Evolutionary conservation across 1,140 invertebrate species (phyloP), one percentile per base, ranked within the genome.

Genomic region (Zophobas morio): DNA sequence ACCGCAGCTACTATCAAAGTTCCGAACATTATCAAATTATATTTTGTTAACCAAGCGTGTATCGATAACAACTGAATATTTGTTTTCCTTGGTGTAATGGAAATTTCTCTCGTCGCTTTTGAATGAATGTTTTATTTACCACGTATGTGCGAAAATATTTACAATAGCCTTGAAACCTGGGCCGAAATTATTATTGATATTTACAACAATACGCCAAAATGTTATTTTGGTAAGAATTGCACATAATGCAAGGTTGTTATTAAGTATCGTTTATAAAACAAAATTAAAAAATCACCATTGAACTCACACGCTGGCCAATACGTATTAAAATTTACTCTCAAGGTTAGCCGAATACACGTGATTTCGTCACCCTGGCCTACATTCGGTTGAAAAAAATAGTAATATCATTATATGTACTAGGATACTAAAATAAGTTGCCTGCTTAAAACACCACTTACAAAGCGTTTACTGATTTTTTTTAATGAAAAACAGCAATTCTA

Each of bases 211-310:
- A 66, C 37, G 60, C 33, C 39, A 66, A 66, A 66, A 42, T 66
- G 60, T 66, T 66, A 66, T 66, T 66, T 66, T 66, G 60, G 60
- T 39, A 66, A 66, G 39, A 66, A 40, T 66, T 66, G 60, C 60
- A 66, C 37, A 66, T 66, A 42, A 40, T 63, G 60, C 60, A 42
- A 66, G 60, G 60, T 66, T 36, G n/a, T 60, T 66, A 66, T 66
- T 40, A 66, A 66, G 60, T 66, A 39, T 40, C 60, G 60, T 66
- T 66, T 66, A 66, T 66, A 66, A 66, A 66, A 66, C 60, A 66
- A 66, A 63, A 63, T 63, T 37, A 63, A 66, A 51, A 66, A 66
- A 66, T 36, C 37, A 34, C 2, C 60, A 66, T 66, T 66, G 60
- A 66, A 66, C 60, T 66, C 42, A 66, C 60, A 66, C 20, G 49